Evolutionary conservation across 1,140 invertebrate genomes (phyloP).

Genomic region (Riptortus pedestris): DNA sequence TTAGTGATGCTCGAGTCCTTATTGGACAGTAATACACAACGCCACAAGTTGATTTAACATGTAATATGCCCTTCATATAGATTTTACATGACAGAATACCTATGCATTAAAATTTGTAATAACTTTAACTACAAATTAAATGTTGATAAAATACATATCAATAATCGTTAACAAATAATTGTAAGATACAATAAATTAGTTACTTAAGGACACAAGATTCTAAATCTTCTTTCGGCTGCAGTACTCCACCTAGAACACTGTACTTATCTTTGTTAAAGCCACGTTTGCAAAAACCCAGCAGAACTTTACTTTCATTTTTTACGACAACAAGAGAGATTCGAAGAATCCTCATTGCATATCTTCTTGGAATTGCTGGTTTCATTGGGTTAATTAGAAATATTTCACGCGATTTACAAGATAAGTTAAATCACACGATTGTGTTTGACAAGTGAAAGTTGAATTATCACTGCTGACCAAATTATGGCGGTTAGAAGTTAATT

Average conservation of each 20-base stretch:
- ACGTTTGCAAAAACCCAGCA: constrained; percentile 46
- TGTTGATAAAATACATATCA: no score
- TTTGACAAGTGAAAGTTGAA: no score
- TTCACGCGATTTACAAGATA: neutral
- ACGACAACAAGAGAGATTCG: constrained; percentile 37
- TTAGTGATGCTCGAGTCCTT: no score
- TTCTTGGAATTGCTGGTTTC: neutral
- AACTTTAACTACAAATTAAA: no score
- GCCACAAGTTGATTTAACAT: no score
- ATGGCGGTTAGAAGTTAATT: neutral
- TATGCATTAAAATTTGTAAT: no score
- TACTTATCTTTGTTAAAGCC: constrained; percentile 46
- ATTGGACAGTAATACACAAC: no score
- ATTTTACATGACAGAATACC: no score
- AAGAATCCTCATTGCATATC: constrained; percentile 25
- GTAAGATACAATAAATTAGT: no score
- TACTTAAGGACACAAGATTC: constrained; percentile 41
- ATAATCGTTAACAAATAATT: no score
- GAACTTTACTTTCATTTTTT: constrained; percentile 36
- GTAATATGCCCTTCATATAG: no score
- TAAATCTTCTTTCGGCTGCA: constrained; percentile 44
- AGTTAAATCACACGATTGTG: neutral
- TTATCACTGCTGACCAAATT: neutral
- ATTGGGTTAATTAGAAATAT: neutral
- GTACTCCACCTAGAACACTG: constrained; percentile 51